Conservation (phyloP, 2,888 invertebrate species). For the Sarcophaga variegata region DNA sequence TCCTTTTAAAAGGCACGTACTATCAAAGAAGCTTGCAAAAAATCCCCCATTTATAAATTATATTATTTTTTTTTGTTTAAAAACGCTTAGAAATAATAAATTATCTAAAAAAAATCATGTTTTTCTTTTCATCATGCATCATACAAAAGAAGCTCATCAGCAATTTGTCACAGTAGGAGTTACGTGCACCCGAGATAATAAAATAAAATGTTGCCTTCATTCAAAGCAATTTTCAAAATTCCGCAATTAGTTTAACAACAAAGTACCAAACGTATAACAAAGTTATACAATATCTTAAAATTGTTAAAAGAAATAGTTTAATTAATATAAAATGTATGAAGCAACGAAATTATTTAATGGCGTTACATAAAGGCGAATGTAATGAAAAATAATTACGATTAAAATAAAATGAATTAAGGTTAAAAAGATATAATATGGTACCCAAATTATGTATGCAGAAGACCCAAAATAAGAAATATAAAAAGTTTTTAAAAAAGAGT, state of each 20-base stretch:
- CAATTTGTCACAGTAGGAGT: constrained; percentile 12
- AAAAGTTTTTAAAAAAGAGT: background rate
- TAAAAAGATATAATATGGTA: too few relatives aligned
- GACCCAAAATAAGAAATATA: constrained; percentile 47
- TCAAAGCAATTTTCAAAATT: background rate
- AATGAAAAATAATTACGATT: background rate
- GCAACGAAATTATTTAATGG: constrained; percentile 30
- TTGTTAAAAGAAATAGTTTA: background rate
- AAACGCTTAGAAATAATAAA: too few relatives aligned
- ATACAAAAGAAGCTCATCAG: background rate
- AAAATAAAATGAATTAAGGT: constrained; percentile 21
- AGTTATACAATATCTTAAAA: background rate
- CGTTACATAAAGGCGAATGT: constrained; percentile 21
- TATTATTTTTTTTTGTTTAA: too few relatives aligned
- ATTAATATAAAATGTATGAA: background rate
- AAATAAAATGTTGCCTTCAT: background rate
- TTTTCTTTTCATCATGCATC: background rate
- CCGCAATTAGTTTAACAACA: background rate
- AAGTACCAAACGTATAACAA: background rate
- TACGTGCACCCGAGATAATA: background rate
- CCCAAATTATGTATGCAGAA: too few relatives aligned
- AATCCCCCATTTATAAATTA: too few relatives aligned
- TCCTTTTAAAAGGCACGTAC: too few relatives aligned
- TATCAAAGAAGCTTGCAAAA: too few relatives aligned
- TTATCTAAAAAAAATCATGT: background rate